Conservation (phyloP, 2,113 vertebrate genomes). For the Notarius quadriscutis region DNA sequence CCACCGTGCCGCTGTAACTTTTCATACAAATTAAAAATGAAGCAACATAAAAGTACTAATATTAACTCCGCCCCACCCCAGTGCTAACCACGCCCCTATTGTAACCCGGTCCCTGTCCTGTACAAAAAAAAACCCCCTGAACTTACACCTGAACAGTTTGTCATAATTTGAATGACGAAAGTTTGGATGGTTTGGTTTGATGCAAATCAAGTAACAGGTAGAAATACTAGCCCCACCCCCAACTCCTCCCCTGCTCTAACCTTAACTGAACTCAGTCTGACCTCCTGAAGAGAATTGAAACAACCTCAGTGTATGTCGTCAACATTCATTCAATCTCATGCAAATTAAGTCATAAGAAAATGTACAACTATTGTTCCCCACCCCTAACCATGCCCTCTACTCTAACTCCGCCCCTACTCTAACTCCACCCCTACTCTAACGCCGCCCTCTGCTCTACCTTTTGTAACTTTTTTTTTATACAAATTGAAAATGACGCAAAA, state of each 20-base stretch:
- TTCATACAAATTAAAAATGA: no score
- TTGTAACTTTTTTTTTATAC: no score
- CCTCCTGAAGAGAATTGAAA: neutral
- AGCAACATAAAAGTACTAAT: no score
- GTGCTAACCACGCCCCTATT: no score
- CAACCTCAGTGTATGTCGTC: neutral
- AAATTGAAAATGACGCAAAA: no score
- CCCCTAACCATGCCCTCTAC: neutral
- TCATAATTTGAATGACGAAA: neutral
- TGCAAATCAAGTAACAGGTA: neutral
- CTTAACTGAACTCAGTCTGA: neutral
- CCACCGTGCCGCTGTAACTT: no score
- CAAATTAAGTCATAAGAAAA: neutral
- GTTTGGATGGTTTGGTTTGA: neutral
- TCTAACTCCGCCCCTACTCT: neutral
- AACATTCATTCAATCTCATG: neutral
- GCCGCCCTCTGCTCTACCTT: no score
- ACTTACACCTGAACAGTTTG: neutral
- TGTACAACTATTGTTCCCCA: neutral
- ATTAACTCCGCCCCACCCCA: no score
- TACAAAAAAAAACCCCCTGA: no score
- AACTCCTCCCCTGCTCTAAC: neutral
- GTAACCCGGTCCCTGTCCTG: no score
- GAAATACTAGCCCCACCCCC: neutral
- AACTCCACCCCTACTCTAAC: neutral